Percentiles rank a stretch among this genome's conserved stretches.
Evolutionary conservation across 2,113 vertebrate genomes (phyloP).

Genomic region (Melozone crissalis): DNA sequence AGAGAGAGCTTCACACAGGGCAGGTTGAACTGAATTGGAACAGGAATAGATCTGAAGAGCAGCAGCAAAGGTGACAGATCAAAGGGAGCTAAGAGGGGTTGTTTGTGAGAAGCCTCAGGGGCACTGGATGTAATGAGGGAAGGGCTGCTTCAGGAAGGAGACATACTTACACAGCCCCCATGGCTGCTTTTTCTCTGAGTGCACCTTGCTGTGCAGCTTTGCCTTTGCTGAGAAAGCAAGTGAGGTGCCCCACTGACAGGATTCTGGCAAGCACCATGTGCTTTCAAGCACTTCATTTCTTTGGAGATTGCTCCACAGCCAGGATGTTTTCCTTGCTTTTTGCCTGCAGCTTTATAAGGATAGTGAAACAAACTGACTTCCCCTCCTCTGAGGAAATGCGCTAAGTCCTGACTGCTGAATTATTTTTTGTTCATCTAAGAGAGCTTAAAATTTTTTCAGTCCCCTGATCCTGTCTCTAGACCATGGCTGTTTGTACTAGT

Average conservation of each 20-base stretch:
- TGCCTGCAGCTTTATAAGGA: neutral
- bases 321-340: neutral
- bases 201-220: neutral
- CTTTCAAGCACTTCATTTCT: neutral
- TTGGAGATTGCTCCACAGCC: neutral
- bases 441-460: slow-evolving; percentile 6
- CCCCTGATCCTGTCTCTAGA: neutral
- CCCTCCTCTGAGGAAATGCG: neutral
- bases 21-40: neutral
- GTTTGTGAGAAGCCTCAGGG: neutral
- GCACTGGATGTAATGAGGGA: neutral
- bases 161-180: no score
- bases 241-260: neutral
- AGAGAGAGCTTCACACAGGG: neutral
- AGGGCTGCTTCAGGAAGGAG: neutral
- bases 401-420: neutral
- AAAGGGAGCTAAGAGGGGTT: neutral
- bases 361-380: neutral
- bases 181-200: neutral
- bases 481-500: neutral
- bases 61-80: neutral
- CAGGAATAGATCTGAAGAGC: neutral
- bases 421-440: neutral
- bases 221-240: neutral
- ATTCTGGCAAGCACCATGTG: neutral